Base-by-base conservation (phyloP, 2,888 invertebrate species). In the Reticulitermes lucifugus region DNA sequence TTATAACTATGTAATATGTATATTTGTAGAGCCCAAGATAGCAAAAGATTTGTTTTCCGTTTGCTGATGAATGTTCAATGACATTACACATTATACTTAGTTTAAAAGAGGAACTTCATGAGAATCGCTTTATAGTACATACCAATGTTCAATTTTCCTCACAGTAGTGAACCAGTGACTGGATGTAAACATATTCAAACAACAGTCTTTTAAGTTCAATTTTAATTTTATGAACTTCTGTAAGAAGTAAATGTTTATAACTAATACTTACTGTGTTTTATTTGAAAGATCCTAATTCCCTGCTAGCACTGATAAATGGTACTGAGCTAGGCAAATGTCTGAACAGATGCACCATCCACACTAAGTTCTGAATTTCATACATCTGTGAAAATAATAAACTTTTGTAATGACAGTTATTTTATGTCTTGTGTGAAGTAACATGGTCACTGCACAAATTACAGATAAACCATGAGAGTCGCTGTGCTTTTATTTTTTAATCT, bases 241-340 rank as follows among this genome's bases (percentile, higher is more conserved):
- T 83, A 83, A 83, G 83, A 75, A 83, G 83, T 83, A 83, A 83
- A 83, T 83, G 77, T 81, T 80, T 41, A 81, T 75, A 85, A 81
- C 80, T 73, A 73, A 41, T 73, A 73, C 22, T 25, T 7, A 5
- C 18, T 21, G 12, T 35, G 35, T 35, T 73, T 73, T 73, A 41
- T 41, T 73, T 73, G 6, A 73, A 35, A 18, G 9, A n/a, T 10
- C 25, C 65, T 12, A n/a, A 10, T 65, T 65, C 25, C 65, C 25
- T 70, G 55, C 55, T 18, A 55, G 55, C 55, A 55, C 1, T 5
- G 18, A 18, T 55, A 9, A 35, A 35, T 35, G 35, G 35, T 35
- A 35, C 35, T 35, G 4, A 35, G 35, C 35, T 35, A 35, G 35
- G 35, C 35, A 35, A 35, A 35, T 4, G 0, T 35, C 4, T 35